Conservation (phyloP, 2,797 vertebrate species). For the Molossus alvarezi region DNA sequence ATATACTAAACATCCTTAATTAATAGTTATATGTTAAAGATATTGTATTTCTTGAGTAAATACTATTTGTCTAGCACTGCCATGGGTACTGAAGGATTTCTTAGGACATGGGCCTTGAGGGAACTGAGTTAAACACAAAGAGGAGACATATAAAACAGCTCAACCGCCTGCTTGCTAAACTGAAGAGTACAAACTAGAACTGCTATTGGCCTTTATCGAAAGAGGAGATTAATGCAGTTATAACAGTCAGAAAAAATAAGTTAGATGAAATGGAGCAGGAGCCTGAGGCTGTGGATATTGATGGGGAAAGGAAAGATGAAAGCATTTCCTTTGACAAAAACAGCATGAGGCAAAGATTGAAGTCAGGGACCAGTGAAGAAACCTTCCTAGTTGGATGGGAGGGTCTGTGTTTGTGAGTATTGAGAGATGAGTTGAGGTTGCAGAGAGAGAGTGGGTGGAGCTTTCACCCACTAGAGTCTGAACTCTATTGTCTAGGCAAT, state of each 20-base stretch:
- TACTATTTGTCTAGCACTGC: not conserved
- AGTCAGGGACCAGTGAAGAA: conserved; percentile 9
- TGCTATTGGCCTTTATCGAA: conserved; percentile 26
- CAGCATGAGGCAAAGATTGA: conserved; percentile 32
- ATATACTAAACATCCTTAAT: not conserved
- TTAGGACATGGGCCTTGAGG: conserved; percentile 44
- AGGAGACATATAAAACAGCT: conserved; percentile 62
- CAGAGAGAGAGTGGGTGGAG: not conserved
- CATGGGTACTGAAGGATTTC: not conserved
- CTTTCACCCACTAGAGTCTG: not conserved
- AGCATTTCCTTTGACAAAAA: conserved; percentile 38
- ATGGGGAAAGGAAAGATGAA: conserved; percentile 53
- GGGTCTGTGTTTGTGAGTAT: conserved; percentile 6
- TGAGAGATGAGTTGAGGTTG: not conserved
- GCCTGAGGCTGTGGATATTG: not conserved
- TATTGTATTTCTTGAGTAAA: not conserved
- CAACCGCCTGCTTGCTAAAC: conserved; percentile 27
- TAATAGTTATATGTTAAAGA: conserved; percentile 35
- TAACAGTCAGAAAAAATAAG: conserved; percentile 56
- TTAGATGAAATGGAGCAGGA: conserved; percentile 50
- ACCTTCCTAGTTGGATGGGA: not conserved
- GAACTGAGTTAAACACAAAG: conserved; percentile 40
- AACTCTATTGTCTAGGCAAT: not conserved
- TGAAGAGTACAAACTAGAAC: conserved; percentile 35
- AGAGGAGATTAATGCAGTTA: conserved; percentile 5